These are phyloP conservation scores for Crotalus viridis DNA, from an alignment of 2,113 vertebrate species.

Conservation along the genomic window DNA sequence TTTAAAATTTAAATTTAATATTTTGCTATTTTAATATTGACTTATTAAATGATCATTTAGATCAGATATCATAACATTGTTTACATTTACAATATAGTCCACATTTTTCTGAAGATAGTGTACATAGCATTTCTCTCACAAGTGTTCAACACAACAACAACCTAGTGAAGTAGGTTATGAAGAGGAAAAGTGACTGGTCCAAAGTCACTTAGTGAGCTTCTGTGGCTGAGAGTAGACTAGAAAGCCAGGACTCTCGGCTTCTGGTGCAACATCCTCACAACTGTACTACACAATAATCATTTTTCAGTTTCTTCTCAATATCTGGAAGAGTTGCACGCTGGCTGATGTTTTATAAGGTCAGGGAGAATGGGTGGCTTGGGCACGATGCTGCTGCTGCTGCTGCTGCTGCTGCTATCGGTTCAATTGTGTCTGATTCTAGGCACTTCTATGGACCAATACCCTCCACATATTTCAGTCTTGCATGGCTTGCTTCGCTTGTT, in stretches of 20 bases:
- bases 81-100: background rate
- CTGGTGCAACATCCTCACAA: background rate
- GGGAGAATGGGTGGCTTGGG: background rate
- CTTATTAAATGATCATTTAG: background rate
- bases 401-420: background rate
- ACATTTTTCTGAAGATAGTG: background rate
- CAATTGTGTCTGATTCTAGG: background rate
- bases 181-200: background rate
- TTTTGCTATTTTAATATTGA: background rate
- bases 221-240: background rate
- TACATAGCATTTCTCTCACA: background rate
- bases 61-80: background rate
- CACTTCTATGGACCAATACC: background rate
- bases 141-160: background rate
- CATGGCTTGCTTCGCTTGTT: background rate
- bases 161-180: background rate
- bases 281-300: background rate
- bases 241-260: background rate
- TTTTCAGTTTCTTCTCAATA: background rate
- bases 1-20: background rate
- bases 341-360: background rate
- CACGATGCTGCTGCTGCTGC: background rate
- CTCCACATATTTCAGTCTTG: background rate
- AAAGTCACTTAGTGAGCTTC: background rate
- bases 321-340: background rate